A percentile compares a stretch with the other conserved stretches of the same genome.
Evolutionary conservation across 1,140 invertebrate genomes (phyloP).

Genomic region (Hycleus phaleratus): DNA sequence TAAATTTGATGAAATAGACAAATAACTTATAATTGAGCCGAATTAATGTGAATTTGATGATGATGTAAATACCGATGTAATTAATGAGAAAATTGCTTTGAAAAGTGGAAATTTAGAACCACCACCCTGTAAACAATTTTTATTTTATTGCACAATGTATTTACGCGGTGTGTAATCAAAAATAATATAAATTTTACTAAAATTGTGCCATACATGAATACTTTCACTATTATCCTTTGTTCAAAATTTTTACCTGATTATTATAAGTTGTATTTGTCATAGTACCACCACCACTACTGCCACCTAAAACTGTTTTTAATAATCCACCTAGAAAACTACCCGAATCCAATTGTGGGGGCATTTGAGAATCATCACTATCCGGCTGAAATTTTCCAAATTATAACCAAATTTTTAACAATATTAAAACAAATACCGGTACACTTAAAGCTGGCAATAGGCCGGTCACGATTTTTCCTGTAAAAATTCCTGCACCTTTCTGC

Average conservation of each 20-base stretch:
- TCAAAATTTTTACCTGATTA: too few relatives aligned
- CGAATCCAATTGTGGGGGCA: slow-evolving; percentile 7
- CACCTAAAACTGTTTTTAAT: slow-evolving; percentile 5
- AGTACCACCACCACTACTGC: slow-evolving; percentile 3
- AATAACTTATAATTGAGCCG: neutral
- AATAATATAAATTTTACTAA: too few relatives aligned
- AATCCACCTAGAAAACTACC: slow-evolving; percentile 14
- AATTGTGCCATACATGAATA: too few relatives aligned
- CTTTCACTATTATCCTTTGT: too few relatives aligned
- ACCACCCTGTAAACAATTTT: too few relatives aligned
- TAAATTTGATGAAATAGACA: neutral
- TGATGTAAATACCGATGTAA: slow-evolving; percentile 22
- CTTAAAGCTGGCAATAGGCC: slow-evolving; percentile 36
- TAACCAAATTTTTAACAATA: neutral
- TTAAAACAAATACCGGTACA: slow-evolving; percentile 33
- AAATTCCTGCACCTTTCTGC: slow-evolving; percentile 38
- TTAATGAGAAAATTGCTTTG: slow-evolving; percentile 18
- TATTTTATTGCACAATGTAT: too few relatives aligned
- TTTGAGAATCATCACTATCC: slow-evolving; percentile 1
- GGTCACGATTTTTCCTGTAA: slow-evolving; percentile 32
- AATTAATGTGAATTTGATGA: slow-evolving; percentile 6
- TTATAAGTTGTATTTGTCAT: neutral
- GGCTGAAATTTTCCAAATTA: neutral
- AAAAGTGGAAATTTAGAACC: slow-evolving; percentile 20
- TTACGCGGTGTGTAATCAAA: too few relatives aligned